These are phyloP conservation scores for Nansenia antarctica DNA, from an alignment of 2,113 vertebrate species.

Conservation along the genomic window DNA sequence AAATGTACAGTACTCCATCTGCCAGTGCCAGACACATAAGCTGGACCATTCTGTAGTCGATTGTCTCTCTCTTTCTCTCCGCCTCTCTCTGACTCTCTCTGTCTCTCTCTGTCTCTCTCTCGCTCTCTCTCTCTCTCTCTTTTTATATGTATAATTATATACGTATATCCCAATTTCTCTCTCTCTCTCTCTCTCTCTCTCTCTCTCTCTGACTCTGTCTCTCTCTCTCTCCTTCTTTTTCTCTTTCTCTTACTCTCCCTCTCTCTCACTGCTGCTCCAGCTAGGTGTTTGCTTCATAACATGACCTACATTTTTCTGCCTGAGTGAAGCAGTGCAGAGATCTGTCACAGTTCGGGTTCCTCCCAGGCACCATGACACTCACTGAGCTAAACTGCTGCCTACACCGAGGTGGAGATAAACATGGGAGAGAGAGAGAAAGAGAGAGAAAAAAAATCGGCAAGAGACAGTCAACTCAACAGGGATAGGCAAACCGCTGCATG, in stretches of 20 bases:
- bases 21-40: no score
- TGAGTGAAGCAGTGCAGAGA: constrained; percentile 44
- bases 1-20: no score
- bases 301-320: constrained; percentile 65
- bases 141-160: neutral
- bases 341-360: constrained; percentile 39
- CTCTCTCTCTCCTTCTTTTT: neutral
- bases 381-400: neutral
- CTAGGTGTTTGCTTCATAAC: constrained; percentile 49
- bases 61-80: neutral
- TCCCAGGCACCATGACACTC: neutral
- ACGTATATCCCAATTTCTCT: neutral
- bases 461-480: constrained; percentile 38
- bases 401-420: neutral
- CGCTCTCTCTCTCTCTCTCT: constrained; percentile 1
- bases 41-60: no score
- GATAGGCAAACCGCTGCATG: constrained; percentile 67
- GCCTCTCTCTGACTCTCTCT: neutral
- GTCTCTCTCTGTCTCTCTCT: constrained; percentile 7
- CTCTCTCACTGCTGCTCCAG: constrained; percentile 16
- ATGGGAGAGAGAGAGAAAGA: neutral
- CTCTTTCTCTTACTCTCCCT: neutral
- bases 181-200: constrained; percentile 2
- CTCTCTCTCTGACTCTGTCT: neutral
- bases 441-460: constrained; percentile 2